Percentiles rank a stretch among this genome's conserved stretches.
Conservation (phyloP, 2,888 invertebrate genomes). For the Allolobophora icterica region DNA sequence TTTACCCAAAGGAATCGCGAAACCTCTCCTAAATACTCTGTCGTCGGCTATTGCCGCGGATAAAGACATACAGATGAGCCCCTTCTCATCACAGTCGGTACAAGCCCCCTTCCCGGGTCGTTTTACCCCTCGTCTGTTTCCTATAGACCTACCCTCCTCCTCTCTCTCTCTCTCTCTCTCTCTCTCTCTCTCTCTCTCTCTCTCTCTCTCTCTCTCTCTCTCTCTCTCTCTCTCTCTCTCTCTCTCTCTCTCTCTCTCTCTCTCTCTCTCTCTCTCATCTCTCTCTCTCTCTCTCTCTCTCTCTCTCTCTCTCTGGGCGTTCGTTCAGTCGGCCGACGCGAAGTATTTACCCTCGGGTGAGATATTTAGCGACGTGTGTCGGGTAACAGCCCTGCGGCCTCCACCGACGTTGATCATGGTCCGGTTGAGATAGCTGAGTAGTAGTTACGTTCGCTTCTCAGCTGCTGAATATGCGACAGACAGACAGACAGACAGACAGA, state of each 20-base stretch:
- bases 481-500: not conserved
- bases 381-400: not conserved
- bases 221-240: too few species aligned
- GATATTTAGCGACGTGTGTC: not conserved
- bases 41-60: not conserved
- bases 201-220: too few species aligned
- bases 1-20: not conserved
- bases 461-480: not conserved
- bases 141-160: not conserved
- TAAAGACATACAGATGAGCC: not conserved
- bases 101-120: not conserved
- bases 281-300: not conserved
- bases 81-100: not conserved
- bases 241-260: too few species aligned
- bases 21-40: not conserved
- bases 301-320: not conserved
- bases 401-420: not conserved
- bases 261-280: too few species aligned
- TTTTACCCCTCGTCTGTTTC: not conserved
- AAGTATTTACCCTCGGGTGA: not conserved
- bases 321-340: not conserved
- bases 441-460: not conserved
- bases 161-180: too few species aligned
- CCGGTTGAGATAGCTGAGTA: not conserved
- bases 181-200: too few species aligned